Conservation (phyloP, 1,140 invertebrate genomes). For the Anoplophora glabripennis region DNA sequence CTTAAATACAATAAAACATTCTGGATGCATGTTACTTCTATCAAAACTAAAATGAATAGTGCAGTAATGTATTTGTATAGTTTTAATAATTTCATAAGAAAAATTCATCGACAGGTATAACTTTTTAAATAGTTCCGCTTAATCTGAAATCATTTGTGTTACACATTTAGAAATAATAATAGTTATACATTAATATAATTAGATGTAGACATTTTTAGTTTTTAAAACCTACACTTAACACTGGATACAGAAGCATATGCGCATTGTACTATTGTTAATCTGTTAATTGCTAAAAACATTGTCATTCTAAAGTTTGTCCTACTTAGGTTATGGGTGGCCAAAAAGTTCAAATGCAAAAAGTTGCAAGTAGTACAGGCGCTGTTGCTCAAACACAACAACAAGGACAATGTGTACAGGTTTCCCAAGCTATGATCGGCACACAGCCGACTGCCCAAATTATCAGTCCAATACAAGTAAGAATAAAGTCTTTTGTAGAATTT, state of each 20-base stretch:
- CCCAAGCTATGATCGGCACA: slow-evolving; percentile 58
- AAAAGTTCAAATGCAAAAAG: slow-evolving; percentile 58
- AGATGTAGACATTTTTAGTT: not conserved
- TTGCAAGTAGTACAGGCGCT: slow-evolving; percentile 48
- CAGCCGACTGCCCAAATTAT: slow-evolving; percentile 63
- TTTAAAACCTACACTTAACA: not conserved
- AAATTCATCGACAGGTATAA: too few relatives aligned
- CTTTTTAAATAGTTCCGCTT: too few relatives aligned
- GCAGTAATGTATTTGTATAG: too few relatives aligned
- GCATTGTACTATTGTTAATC: slow-evolving; percentile 5
- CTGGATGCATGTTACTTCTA: too few relatives aligned
- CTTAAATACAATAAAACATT: too few relatives aligned
- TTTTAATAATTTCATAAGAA: too few relatives aligned
- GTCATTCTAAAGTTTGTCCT: slow-evolving; percentile 16
- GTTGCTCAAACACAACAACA: slow-evolving; percentile 51
- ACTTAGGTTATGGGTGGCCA: slow-evolving; percentile 51
- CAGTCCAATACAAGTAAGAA: slow-evolving; percentile 58
- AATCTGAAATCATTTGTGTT: too few relatives aligned
- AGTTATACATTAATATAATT: too few relatives aligned
- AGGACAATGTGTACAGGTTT: slow-evolving; percentile 65
- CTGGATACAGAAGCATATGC: slow-evolving; percentile 4
- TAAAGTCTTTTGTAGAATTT: slow-evolving; percentile 15
- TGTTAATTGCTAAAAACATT: not conserved
- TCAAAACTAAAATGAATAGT: too few relatives aligned
- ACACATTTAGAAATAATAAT: too few relatives aligned